phyloP scores from a whole-genome alignment of 2,113 vertebrate species.

The Ibidorhyncha struthersii region DNA sequence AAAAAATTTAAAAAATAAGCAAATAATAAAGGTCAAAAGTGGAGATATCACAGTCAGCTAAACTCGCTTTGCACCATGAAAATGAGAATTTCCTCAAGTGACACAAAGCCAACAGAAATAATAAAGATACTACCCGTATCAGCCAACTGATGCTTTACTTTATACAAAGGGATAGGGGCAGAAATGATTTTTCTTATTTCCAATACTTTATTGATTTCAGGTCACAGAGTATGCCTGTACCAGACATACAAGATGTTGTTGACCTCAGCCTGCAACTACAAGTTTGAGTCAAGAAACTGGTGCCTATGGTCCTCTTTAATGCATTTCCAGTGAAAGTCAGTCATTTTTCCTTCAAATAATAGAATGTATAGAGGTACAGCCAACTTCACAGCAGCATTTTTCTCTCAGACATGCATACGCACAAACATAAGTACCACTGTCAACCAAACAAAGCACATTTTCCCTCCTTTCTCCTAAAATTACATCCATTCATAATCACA shows the following conservation, averaged over 20 bases:
- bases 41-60: neutral
- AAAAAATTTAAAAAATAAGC: neutral
- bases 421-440: neutral
- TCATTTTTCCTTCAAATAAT: neutral
- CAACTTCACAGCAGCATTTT: neutral
- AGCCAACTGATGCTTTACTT: neutral
- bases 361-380: neutral
- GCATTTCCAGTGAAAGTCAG: neutral
- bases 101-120: neutral
- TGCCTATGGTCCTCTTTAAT: neutral
- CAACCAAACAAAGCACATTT: neutral
- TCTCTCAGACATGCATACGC: neutral
- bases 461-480: slow-evolving; percentile 11
- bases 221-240: neutral
- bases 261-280: neutral
- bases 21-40: neutral
- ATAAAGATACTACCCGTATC: neutral
- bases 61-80: neutral
- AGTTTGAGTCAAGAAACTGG: neutral
- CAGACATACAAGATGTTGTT: neutral
- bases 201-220: neutral
- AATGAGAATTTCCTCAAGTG: neutral
- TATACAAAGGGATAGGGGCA: neutral
- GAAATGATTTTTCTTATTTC: neutral
- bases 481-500: slow-evolving; percentile 9